These are phyloP conservation scores for Apaloderma vittatum DNA, from an alignment of 2,113 vertebrate species.

Conservation along the genomic window DNA sequence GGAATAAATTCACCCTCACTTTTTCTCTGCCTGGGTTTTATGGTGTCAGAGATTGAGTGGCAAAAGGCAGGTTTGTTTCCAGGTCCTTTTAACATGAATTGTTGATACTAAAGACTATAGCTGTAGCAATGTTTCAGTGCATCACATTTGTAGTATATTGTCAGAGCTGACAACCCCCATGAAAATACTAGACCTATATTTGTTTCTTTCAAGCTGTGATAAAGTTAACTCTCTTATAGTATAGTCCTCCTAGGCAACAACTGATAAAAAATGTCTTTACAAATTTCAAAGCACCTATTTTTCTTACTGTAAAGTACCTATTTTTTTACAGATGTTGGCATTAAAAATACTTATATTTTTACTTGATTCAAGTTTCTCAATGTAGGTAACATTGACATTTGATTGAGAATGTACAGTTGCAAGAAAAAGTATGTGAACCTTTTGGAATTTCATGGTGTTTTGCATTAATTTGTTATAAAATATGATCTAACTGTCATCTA, in stretches of 20 bases:
- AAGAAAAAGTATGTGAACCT: no score
- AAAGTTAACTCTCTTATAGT: neutral
- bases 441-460: no score
- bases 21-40: neutral
- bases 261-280: neutral
- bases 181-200: neutral
- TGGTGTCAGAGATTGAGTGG: neutral
- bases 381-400: neutral
- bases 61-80: slow-evolving; percentile 10
- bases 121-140: neutral
- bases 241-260: neutral
- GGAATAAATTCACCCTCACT: neutral
- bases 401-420: neutral
- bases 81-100: neutral
- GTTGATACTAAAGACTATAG: neutral
- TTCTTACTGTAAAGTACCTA: neutral
- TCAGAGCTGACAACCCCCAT: neutral
- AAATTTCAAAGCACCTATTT: neutral
- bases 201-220: neutral
- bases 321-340: neutral
- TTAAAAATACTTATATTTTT: neutral
- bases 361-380: neutral
- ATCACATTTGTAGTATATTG: neutral
- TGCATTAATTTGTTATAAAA: no score
- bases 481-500: no score